A percentile compares a stretch with the other conserved stretches of the same genome.
Conservation (phyloP, 2,113 vertebrate species). For the Ursus arctos region DNA sequence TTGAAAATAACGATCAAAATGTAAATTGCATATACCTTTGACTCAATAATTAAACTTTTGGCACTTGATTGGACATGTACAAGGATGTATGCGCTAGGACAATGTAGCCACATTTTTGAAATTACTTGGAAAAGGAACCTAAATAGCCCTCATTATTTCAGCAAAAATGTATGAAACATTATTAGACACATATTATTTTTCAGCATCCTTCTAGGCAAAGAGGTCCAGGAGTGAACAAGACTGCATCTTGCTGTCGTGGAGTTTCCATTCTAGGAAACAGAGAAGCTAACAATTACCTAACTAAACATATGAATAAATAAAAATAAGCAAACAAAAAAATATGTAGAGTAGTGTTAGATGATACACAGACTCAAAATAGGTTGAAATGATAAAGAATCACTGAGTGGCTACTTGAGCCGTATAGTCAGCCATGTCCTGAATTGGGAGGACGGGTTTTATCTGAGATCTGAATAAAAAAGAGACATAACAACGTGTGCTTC, state of each 20-base stretch:
- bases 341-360: not conserved
- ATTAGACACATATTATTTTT: not conserved
- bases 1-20: slow-evolving; percentile 46
- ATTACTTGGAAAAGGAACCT: not conserved
- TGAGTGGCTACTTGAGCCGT: not conserved
- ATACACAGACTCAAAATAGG: not conserved
- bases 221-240: not conserved
- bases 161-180: not conserved
- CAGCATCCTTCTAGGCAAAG: not conserved
- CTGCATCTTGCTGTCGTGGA: not conserved
- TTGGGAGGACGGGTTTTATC: not conserved
- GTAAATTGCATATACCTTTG: slow-evolving; percentile 21
- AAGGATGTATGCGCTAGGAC: not conserved
- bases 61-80: not conserved
- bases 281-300: not conserved
- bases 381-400: not conserved
- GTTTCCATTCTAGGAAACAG: not conserved
- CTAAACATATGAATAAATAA: not conserved
- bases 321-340: not conserved
- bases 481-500: not conserved
- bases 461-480: not conserved
- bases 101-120: not conserved
- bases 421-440: not conserved
- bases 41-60: slow-evolving; percentile 29
- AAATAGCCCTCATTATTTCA: not conserved